Base-by-base conservation (phyloP, 2,797 vertebrate species). In the Phoebastria nigripes region DNA sequence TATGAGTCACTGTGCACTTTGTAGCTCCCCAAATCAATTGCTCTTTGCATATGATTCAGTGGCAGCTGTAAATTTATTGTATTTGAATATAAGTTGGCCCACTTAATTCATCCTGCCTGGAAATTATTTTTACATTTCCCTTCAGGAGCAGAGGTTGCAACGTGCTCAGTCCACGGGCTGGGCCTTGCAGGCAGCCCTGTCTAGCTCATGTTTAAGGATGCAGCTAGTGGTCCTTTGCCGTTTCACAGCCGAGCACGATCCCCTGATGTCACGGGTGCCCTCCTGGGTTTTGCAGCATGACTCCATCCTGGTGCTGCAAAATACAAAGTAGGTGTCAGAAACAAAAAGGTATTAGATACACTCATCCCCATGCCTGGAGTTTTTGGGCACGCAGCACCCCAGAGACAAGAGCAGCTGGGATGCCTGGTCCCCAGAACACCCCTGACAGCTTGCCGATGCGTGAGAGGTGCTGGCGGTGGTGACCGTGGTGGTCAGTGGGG, bases 1-100 rank as follows among this genome's bases (percentile, higher is more conserved):
- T 52, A 49, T n/a, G 62, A 80, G 39, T 80, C 74, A 70, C 22
- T 37, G n/a, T 41, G 56, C 29, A 15, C n/a, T 63, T 74, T 33
- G 9, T 63, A 80, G n/a, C 56, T 80, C 56, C 49, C 39, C 56
- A 70, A 69, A 80, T 70, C 62, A 46, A 52, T 63, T 46, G 35
- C 31, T 70, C 49, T 70, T 58, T 37, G 49, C 63, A 41, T 46
- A 52, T 18, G 15, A 69, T 31, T 82, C 59, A 52, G 52, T 74
- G 69, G 55, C 72, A 95, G 96, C 81, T 93, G 89, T 51, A 35
- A 83, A 84, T 54, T 54, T 81, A 84, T 93, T 82, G 37, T 29
- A 79, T 93, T 92, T 93, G 67, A 74, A 80, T 73, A 69, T 52
- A 39, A 41, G n/a, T 73, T 83, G 71, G 52, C 63, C 74, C 89